Evolutionary conservation across 2,888 invertebrate species (phyloP).

Genomic region (Aplocera efformata): DNA sequence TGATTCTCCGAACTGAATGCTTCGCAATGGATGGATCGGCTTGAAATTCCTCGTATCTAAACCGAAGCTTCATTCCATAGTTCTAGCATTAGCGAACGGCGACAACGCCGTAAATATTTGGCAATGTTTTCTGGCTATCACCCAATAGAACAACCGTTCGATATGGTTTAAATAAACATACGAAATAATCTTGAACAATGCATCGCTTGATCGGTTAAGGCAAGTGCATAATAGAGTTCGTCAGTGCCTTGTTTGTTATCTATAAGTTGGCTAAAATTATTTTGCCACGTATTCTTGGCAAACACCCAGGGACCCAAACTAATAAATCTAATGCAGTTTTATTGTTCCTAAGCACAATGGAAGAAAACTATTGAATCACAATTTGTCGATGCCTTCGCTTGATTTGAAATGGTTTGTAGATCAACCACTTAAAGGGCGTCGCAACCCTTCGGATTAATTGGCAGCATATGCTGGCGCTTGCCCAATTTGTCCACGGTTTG

Average conservation of each 20-base stretch:
- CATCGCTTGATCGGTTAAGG: slow-evolving; percentile 14
- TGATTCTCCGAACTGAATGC: slow-evolving; percentile 28
- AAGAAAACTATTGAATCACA: slow-evolving; percentile 13
- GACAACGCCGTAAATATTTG: slow-evolving; percentile 60
- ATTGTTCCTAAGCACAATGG: slow-evolving; percentile 30
- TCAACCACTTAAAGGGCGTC: slow-evolving; percentile 50
- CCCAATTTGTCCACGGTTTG: slow-evolving; percentile 58
- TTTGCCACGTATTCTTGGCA: slow-evolving; percentile 48
- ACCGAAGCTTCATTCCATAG: slow-evolving; percentile 41
- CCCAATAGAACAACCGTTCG: slow-evolving; percentile 51
- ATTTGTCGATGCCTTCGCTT: slow-evolving; percentile 14
- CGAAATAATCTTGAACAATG: slow-evolving; percentile 26
- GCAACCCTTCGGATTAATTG: slow-evolving; percentile 53
- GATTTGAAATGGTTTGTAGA: slow-evolving; percentile 32
- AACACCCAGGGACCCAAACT: slow-evolving; percentile 38
- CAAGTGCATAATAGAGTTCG: slow-evolving; percentile 22
- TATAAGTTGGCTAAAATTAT: slow-evolving; percentile 42
- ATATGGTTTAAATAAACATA: slow-evolving; percentile 43
- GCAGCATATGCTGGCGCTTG: slow-evolving; percentile 55
- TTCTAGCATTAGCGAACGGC: slow-evolving; percentile 48
- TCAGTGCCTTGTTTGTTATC: slow-evolving; percentile 23
- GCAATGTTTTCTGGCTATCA: slow-evolving; percentile 60
- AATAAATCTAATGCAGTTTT: slow-evolving; percentile 41
- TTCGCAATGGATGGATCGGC: slow-evolving; percentile 26
- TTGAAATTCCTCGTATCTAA: slow-evolving; percentile 37